Percentiles rank a stretch among this genome's conserved stretches.
Evolutionary conservation across 2,113 vertebrate species (phyloP).

Genomic region (Coturnix japonica): DNA sequence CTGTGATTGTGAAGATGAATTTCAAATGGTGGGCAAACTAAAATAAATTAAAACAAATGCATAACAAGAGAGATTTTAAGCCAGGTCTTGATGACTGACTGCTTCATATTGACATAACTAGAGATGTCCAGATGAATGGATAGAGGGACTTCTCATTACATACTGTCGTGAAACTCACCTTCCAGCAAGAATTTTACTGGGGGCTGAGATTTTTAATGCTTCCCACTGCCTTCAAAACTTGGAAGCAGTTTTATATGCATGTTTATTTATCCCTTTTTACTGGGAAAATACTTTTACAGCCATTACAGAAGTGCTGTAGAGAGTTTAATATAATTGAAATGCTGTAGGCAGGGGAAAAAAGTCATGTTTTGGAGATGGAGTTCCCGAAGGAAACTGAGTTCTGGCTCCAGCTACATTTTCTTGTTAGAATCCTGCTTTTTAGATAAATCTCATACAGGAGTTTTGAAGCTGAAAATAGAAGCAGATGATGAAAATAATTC

Average conservation of each 20-base stretch:
- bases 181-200: conserved; percentile 22
- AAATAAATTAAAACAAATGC: neutral
- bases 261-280: conserved; percentile 56
- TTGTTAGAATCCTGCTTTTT: conserved; percentile 63
- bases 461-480: conserved; percentile 64
- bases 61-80: neutral
- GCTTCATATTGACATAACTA: neutral
- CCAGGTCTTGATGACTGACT: neutral
- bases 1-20: neutral
- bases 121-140: neutral
- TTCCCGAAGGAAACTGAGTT: conserved; percentile 61
- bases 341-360: conserved; percentile 36
- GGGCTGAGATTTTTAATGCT: neutral
- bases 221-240: neutral
- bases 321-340: conserved; percentile 65
- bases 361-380: conserved; percentile 33
- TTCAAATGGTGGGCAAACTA: neutral
- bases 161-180: neutral
- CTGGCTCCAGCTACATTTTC: conserved; percentile 22
- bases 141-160: neutral
- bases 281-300: conserved; percentile 48
- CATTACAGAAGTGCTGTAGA: conserved; percentile 52
- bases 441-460: conserved; percentile 63
- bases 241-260: conserved; percentile 16
- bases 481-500: conserved; percentile 66